Conservation (phyloP, 2,797 vertebrate species). For the Saxicola maurus region DNA sequence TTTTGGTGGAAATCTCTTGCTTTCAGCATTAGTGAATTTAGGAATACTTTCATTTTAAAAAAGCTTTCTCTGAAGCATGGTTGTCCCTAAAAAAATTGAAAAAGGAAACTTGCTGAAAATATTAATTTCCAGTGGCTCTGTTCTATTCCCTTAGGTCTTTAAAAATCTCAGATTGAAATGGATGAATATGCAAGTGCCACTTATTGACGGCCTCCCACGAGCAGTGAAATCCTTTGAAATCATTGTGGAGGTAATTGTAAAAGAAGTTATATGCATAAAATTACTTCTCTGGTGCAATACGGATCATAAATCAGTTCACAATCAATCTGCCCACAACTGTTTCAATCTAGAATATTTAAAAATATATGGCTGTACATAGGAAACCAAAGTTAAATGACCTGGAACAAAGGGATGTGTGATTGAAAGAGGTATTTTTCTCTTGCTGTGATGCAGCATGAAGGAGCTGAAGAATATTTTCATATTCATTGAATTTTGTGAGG, state of each 20-base stretch:
- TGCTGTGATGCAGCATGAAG: neutral
- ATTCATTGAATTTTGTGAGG: neutral
- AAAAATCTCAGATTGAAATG: constrained; percentile 72
- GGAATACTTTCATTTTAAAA: constrained; percentile 11
- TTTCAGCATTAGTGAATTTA: constrained; percentile 28
- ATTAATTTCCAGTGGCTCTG: constrained; percentile 68
- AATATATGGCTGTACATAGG: constrained; percentile 62
- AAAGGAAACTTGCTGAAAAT: constrained; percentile 56
- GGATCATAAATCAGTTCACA: constrained; percentile 90
- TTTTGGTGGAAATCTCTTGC: constrained; percentile 27
- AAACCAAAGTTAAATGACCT: constrained; percentile 40
- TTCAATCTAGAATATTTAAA: constrained; percentile 74
- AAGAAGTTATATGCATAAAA: constrained; percentile 96
- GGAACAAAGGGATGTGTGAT: neutral
- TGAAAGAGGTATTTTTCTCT: neutral
- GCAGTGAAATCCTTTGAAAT: constrained; percentile 86
- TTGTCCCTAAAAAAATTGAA: constrained; percentile 5
- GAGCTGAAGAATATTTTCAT: neutral
- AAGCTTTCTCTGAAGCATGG: neutral
- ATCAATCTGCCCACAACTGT: constrained; percentile 80
- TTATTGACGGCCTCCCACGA: constrained; percentile 79
- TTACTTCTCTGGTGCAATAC: constrained; percentile 87
- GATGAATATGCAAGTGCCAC: constrained; percentile 73
- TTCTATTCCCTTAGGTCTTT: constrained; percentile 67
- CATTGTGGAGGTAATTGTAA: constrained; percentile 85